These are phyloP conservation scores for Drosophila novamexicana DNA, from an alignment of 1,140 invertebrate genomes.

Conservation along the genomic window DNA sequence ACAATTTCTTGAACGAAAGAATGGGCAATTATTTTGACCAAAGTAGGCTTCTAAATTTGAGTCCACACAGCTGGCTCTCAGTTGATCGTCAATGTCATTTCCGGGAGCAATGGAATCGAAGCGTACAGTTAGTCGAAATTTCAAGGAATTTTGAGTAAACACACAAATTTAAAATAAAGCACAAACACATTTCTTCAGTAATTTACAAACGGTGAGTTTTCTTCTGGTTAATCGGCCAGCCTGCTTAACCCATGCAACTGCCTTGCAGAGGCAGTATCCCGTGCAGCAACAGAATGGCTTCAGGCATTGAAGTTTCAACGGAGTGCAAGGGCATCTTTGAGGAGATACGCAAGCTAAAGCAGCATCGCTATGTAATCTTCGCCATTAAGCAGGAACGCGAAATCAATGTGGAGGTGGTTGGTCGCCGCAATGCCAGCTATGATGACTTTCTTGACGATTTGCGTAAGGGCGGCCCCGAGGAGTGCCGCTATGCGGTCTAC, in stretches of 20 bases:
- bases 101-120: background rate
- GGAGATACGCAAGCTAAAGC: slow-evolving; percentile 46
- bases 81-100: background rate
- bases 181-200: background rate
- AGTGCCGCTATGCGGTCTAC: slow-evolving; percentile 61
- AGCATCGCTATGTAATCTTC: slow-evolving; percentile 58
- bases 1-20: no score
- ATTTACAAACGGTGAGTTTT: background rate
- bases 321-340: slow-evolving; percentile 49
- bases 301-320: slow-evolving; percentile 42
- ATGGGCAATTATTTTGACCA: no score
- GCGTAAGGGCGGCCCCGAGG: slow-evolving; percentile 1
- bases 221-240: background rate
- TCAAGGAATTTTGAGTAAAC: background rate
- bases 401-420: slow-evolving; percentile 47
- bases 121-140: background rate
- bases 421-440: slow-evolving; percentile 34
- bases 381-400: slow-evolving; percentile 35
- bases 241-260: background rate
- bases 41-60: background rate
- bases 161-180: slow-evolving; percentile 1
- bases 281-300: slow-evolving; percentile 37
- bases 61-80: background rate
- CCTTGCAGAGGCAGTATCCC: background rate
- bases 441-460: slow-evolving; percentile 51